Conservation (phyloP, 2,113 vertebrate genomes). For the Pseudonaja textilis region DNA sequence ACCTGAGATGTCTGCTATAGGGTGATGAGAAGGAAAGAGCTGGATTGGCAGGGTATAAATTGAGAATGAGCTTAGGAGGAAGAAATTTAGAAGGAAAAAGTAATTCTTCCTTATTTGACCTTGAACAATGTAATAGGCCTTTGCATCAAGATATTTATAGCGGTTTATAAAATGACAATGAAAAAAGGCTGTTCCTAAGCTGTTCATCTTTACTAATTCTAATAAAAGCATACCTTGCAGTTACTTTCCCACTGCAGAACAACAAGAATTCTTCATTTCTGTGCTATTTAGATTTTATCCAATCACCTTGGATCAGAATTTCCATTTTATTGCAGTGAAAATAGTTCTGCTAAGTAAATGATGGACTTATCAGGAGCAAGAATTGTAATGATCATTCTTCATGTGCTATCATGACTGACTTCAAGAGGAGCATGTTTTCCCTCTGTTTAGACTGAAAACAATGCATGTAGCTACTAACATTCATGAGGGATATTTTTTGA, state of each 20-base stretch:
- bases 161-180: neutral
- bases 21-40: neutral
- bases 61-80: neutral
- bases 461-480: neutral
- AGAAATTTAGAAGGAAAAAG: neutral
- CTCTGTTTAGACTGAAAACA: neutral
- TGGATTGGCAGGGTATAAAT: neutral
- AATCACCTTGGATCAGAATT: neutral
- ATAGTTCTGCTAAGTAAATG: neutral
- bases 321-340: neutral
- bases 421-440: neutral
- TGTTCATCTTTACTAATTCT: neutral
- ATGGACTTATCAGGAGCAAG: neutral
- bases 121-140: neutral
- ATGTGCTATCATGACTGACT: neutral
- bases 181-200: neutral
- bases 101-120: neutral
- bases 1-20: too few relatives aligned
- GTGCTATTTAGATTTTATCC: neutral
- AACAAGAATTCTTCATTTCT: neutral
- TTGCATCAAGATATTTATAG: neutral
- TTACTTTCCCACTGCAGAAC: neutral
- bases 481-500: neutral
- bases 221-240: neutral
- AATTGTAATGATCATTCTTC: neutral